Evolutionary conservation across 2,888 invertebrate species (phyloP), one percentile per base, ranked within the genome.

Genomic region (Phyllotreta cruciferae): DNA sequence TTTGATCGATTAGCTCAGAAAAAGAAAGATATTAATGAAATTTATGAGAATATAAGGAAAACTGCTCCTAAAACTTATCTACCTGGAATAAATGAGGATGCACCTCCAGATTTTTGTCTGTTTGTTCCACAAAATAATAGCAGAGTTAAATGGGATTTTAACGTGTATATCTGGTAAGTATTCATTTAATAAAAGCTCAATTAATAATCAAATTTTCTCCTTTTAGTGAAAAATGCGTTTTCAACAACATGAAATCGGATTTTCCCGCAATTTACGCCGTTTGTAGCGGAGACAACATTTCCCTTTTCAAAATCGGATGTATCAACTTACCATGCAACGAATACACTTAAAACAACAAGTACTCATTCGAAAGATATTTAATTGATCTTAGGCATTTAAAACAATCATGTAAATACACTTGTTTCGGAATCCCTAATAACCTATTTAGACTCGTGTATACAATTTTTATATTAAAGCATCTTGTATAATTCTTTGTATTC

Each of bases 151-250:
- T 70, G 70, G 24, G 71, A 75, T 63, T 75, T 73, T 57, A 71
- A 72, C 63, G 60, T 77, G 24, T 74, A 70, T 62, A 69, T 75
- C 54, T 70, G 74, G 74, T 73, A 67, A 70, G 69, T 67, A 52
- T n/a, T 24, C 1, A 11, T 36, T 41, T 35, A 13, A 8, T 14
- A 1, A 14, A 37, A 6, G 9, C 39, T 49, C 4, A 14, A 10
- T 38, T 39, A 37, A 41, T 41, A 41, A 41, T n/a, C 41, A 10
- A 8, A 13, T 9, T 52, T 34, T 34, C 6, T 39, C 24, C 24
- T 69, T 70, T 66, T 61, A 70, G 70, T 34, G 55, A 67, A 24
- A 56, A 57, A 5, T 47, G 62, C 45, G 56, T 64, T 42, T 14
- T 68, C 35, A 58, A 69, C 34, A 39, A 45, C 7, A 38, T 50